Evolutionary conservation across 1,140 invertebrate species (phyloP).

Genomic region (Lanistes nyassanus): DNA sequence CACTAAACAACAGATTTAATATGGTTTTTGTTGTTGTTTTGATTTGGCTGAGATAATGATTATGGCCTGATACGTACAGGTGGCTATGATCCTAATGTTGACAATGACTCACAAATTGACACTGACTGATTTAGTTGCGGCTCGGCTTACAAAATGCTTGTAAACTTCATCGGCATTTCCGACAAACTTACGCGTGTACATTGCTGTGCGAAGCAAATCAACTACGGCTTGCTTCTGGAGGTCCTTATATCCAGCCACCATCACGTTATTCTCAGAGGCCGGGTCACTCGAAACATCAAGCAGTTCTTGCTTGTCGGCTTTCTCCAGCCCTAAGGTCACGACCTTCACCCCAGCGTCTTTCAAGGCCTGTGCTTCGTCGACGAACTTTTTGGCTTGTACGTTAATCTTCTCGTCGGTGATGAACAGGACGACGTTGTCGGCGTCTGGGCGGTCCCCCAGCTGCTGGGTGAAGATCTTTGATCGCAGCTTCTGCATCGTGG

Average conservation of each 20-base stretch:
- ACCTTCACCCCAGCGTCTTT: slow-evolving; percentile 43
- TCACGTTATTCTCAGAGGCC: slow-evolving; percentile 21
- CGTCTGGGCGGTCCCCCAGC: slow-evolving; percentile 48
- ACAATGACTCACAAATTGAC: too few relatives aligned
- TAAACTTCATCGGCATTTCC: neutral
- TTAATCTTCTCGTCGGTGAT: slow-evolving; percentile 46
- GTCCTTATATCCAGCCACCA: slow-evolving; percentile 25
- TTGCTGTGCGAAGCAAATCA: slow-evolving; percentile 6
- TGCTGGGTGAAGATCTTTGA: slow-evolving; percentile 34
- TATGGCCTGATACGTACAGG: too few relatives aligned
- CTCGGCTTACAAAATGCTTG: too few relatives aligned
- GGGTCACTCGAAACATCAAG: slow-evolving; percentile 38
- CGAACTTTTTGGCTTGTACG: slow-evolving; percentile 18
- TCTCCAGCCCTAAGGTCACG: slow-evolving; percentile 39
- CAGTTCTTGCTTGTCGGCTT: slow-evolving; percentile 32
- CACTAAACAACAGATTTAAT: too few relatives aligned
- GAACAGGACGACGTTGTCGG: slow-evolving; percentile 42
- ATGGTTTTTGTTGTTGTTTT: too few relatives aligned
- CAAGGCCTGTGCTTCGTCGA: slow-evolving; percentile 35
- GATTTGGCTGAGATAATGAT: too few relatives aligned
- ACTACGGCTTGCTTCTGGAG: slow-evolving; percentile 24
- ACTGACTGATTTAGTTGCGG: too few relatives aligned
- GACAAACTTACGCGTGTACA: slow-evolving; percentile 18
- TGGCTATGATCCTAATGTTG: too few relatives aligned
- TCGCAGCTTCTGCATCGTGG: slow-evolving; percentile 31